Evolutionary conservation across 2,888 invertebrate genomes (phyloP).

Genomic region (Malthinus seriepunctatus): DNA sequence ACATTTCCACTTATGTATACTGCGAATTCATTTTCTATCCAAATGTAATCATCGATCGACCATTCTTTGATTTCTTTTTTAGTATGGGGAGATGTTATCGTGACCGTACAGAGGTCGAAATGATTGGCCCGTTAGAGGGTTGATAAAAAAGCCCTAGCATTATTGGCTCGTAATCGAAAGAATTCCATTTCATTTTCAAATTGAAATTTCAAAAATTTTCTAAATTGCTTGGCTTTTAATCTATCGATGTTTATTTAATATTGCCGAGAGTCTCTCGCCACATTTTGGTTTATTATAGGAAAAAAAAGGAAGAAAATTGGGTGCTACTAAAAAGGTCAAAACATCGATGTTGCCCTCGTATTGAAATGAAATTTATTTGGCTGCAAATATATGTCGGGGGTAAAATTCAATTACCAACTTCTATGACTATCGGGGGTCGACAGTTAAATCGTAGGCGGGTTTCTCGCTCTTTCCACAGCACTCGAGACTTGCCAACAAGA

Average conservation of each 20-base stretch:
- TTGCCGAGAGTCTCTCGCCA: neutral
- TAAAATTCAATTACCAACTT: conserved; percentile 54
- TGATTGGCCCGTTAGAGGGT: conserved; percentile 46
- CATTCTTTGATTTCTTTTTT: conserved; percentile 37
- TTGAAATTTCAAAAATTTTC: conserved; percentile 49
- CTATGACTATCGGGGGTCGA: conserved; percentile 49
- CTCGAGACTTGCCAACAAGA: conserved; percentile 51
- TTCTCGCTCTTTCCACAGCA: conserved; percentile 35
- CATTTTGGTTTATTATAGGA: neutral
- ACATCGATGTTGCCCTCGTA: conserved; percentile 36
- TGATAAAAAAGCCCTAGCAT: conserved; percentile 41
- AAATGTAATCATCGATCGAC: conserved; percentile 36
- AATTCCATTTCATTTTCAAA: conserved; percentile 46
- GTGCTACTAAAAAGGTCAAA: conserved; percentile 33
- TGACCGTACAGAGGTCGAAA: conserved; percentile 40
- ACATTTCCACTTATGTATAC: conserved; percentile 33
- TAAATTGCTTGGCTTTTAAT: conserved; percentile 35
- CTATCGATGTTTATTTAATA: neutral
- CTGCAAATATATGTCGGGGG: conserved; percentile 51
- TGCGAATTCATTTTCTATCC: conserved; percentile 35
- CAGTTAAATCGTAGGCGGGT: conserved; percentile 50
- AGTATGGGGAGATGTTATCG: conserved; percentile 47
- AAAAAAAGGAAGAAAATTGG: conserved; percentile 13
- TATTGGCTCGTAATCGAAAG: conserved; percentile 34
- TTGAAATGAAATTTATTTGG: conserved; percentile 51